Percentiles rank a stretch among this genome's conserved stretches.
These are phyloP conservation scores for Lanius ludovicianus DNA, from an alignment of 2,113 vertebrate genomes.

Conservation along the genomic window DNA sequence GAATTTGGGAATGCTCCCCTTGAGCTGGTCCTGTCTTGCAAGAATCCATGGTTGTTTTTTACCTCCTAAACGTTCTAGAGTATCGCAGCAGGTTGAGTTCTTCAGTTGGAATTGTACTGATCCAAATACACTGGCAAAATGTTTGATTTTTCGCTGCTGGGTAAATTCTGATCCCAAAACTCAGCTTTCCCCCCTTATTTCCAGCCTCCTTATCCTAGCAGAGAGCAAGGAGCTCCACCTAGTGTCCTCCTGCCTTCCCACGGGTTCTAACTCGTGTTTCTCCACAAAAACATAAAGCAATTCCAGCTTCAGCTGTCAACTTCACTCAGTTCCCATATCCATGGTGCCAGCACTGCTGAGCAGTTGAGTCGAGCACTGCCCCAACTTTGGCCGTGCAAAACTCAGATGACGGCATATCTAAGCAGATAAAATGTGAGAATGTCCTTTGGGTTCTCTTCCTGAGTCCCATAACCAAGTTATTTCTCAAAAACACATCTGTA, in stretches of 20 bases:
- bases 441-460: too few relatives aligned
- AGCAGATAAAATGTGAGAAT: fast-evolving
- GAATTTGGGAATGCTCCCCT: not conserved
- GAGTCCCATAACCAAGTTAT: fast-evolving
- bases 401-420: fast-evolving
- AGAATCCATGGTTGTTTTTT: not conserved
- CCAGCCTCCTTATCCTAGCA: not conserved
- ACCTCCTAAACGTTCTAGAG: not conserved
- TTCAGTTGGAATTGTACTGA: too few relatives aligned
- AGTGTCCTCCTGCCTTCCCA: not conserved
- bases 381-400: not conserved
- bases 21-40: not conserved
- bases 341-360: fast-evolving
- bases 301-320: fast-evolving
- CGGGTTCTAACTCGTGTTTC: fast-evolving
- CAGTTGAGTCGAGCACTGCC: fast-evolving
- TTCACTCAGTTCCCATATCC: not conserved
- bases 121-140: not conserved
- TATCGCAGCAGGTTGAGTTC: not conserved
- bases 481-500: not conserved
- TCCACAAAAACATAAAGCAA: not conserved
- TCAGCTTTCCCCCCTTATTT: not conserved
- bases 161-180: not conserved
- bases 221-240: conserved; percentile 3
- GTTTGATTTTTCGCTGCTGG: not conserved